Evolutionary conservation across 2,888 invertebrate species (phyloP).

Genomic region (Agrilus cyanescens): DNA sequence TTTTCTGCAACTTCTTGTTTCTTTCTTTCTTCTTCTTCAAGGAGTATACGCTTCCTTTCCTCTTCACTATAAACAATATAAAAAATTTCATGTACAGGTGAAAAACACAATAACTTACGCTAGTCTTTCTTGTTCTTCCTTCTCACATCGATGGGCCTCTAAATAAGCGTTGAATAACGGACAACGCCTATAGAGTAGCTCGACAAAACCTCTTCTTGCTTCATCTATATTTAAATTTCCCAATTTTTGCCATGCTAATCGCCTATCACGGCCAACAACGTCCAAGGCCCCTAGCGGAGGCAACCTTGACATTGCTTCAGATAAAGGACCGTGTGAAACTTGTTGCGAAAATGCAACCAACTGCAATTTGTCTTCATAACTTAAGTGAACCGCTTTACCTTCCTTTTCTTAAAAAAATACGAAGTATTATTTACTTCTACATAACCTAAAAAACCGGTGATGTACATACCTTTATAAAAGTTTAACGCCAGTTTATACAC

Average conservation of each 20-base stretch:
- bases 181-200: conserved; percentile 73
- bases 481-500: conserved; percentile 79
- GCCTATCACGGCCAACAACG: conserved; percentile 86
- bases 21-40: conserved; percentile 46
- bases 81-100: neutral
- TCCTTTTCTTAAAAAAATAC: conserved; percentile 80
- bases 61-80: conserved; percentile 32
- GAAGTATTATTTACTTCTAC: conserved; percentile 11
- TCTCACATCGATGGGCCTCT: conserved; percentile 82
- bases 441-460: neutral
- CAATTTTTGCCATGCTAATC: conserved; percentile 86
- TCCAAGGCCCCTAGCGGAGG: conserved; percentile 86
- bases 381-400: conserved; percentile 91
- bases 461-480: conserved; percentile 78
- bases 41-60: conserved; percentile 44
- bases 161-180: conserved; percentile 84
- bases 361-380: conserved; percentile 86
- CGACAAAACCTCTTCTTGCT: conserved; percentile 88
- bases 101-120: conserved; percentile 33
- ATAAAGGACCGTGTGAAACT: conserved; percentile 72
- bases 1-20: conserved; percentile 52
- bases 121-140: conserved; percentile 62
- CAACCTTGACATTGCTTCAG: conserved; percentile 49
- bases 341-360: conserved; percentile 89
- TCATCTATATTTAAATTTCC: conserved; percentile 75